Conservation (phyloP, 2,113 vertebrate genomes). For the Tamias sibiricus region DNA sequence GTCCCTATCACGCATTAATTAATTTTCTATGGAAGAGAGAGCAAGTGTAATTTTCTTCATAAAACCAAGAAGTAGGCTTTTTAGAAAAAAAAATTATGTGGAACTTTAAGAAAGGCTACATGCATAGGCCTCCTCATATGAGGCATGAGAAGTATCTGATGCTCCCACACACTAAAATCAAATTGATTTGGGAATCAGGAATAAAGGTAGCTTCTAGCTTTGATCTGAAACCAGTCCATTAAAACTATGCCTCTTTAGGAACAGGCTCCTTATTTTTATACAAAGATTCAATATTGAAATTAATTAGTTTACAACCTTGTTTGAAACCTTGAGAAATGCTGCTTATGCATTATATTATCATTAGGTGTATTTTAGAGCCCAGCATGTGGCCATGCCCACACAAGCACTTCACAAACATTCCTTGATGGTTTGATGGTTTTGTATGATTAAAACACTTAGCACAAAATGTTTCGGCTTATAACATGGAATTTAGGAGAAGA, state of each 20-base stretch:
- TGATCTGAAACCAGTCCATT: not conserved
- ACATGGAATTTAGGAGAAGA: not conserved
- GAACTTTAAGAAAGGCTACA: not conserved
- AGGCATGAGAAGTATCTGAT: not conserved
- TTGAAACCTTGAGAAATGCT: constrained; percentile 46
- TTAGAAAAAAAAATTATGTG: not conserved
- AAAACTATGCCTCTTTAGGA: not conserved
- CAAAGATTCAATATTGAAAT: not conserved
- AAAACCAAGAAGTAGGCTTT: not conserved
- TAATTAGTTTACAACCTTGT: not conserved
- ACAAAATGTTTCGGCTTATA: not conserved
- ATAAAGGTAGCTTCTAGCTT: not conserved
- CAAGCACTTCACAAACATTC: not conserved
- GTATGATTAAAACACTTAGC: constrained; percentile 40
- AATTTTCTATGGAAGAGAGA: not conserved
- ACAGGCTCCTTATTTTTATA: not conserved
- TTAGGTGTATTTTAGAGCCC: not conserved
- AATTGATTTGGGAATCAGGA: not conserved
- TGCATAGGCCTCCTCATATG: not conserved
- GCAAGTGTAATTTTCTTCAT: not conserved
- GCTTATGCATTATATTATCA: not conserved
- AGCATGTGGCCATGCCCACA: not conserved
- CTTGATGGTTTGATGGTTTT: constrained; percentile 7
- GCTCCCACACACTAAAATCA: not conserved
- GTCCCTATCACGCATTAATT: not conserved